phyloP scores from a whole-genome alignment of 1,140 invertebrate genomes.

The Lasioglossum albipes region DNA sequence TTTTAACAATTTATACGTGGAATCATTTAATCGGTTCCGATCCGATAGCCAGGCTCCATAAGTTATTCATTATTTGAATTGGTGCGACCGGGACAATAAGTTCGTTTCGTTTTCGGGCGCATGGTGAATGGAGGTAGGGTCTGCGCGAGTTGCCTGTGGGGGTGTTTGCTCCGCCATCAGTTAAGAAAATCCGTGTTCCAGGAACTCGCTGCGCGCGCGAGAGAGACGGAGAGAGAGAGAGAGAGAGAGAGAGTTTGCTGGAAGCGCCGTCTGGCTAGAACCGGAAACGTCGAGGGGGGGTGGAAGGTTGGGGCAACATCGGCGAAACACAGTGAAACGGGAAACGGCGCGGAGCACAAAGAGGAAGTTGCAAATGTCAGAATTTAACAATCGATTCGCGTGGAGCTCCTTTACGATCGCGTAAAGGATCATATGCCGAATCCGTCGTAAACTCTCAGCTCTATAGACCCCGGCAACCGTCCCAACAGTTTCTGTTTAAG shows the following conservation, averaged over 20 bases:
- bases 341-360: not conserved
- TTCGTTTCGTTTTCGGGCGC: no score
- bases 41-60: not conserved
- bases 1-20: not conserved
- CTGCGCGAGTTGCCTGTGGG: no score
- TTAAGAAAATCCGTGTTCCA: constrained; percentile 7
- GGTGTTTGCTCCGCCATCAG: not conserved
- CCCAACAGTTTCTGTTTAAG: constrained; percentile 45
- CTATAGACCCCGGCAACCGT: not conserved
- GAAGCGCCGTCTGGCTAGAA: not conserved
- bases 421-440: constrained; percentile 61
- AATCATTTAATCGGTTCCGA: not conserved
- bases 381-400: constrained; percentile 58
- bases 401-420: constrained; percentile 53
- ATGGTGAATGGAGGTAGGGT: no score
- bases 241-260: no score
- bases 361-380: constrained; percentile 47
- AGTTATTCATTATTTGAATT: no score
- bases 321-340: constrained; percentile 8
- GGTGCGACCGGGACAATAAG: no score
- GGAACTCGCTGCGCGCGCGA: not conserved
- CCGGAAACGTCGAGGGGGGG: not conserved
- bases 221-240: no score
- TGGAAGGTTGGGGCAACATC: not conserved
- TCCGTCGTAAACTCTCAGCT: constrained; percentile 55